A percentile compares a stretch with the other conserved stretches of the same genome.
Evolutionary conservation across 2,888 invertebrate genomes (phyloP).

Genomic region (Abscondita cerata): DNA sequence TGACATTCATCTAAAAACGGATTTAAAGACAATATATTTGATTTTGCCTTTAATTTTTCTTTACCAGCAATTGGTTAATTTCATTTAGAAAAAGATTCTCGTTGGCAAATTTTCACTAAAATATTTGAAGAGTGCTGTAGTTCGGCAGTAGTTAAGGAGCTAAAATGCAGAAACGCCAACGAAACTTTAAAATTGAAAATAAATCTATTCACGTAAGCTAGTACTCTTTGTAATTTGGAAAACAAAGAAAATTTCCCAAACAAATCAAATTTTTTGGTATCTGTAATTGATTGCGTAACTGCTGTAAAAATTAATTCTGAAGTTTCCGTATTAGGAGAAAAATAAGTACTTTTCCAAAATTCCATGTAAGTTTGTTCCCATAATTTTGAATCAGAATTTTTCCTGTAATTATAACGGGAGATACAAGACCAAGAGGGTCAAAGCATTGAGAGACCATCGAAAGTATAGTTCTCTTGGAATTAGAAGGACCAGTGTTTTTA

Average conservation of each 20-base stretch:
- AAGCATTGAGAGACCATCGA: too few relatives aligned
- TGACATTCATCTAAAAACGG: neutral
- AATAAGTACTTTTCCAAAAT: neutral
- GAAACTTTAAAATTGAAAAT: neutral
- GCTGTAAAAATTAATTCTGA: neutral
- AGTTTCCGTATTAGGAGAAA: neutral
- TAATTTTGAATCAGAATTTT: too few relatives aligned
- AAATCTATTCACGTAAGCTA: neutral
- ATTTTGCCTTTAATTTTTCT: too few relatives aligned
- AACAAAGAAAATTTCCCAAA: neutral
- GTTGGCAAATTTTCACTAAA: neutral
- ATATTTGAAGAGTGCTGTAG: neutral
- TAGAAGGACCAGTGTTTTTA: too few relatives aligned
- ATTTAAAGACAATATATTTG: neutral
- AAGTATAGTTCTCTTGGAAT: too few relatives aligned
- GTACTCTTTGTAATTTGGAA: neutral
- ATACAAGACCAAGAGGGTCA: too few relatives aligned
- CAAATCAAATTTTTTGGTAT: neutral
- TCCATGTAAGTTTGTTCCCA: too few relatives aligned
- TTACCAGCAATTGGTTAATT: too few relatives aligned
- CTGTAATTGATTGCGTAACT: neutral
- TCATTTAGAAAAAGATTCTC: neutral
- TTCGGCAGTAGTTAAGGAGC: neutral
- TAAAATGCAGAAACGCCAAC: neutral
- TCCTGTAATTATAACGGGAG: too few relatives aligned